Evolutionary conservation across 2,797 vertebrate genomes (phyloP).

Genomic region (Corythornis leucogaster): DNA sequence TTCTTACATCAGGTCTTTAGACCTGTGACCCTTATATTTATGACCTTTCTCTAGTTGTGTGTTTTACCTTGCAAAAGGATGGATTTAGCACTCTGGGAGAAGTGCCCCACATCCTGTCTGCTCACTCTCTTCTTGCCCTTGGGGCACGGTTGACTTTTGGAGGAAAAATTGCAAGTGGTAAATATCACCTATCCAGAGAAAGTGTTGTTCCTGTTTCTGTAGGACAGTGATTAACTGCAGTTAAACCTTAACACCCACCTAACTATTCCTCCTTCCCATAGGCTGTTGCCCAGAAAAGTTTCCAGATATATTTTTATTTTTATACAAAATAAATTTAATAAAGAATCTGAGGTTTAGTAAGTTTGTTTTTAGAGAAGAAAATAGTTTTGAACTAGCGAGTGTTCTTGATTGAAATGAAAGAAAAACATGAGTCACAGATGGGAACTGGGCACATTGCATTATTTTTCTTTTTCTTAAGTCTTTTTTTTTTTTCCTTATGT

Average conservation of each 20-base stretch:
- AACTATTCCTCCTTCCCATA: background rate
- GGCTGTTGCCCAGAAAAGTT: background rate
- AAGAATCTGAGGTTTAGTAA: background rate
- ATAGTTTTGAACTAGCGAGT: background rate
- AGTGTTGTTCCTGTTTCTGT: background rate
- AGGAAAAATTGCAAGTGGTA: background rate
- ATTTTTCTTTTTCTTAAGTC: background rate
- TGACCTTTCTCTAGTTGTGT: background rate
- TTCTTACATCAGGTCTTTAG: background rate
- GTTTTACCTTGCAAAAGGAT: background rate
- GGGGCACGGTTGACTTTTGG: background rate
- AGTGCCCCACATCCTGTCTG: background rate
- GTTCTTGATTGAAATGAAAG: slow-evolving; percentile 6
- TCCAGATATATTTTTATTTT: background rate
- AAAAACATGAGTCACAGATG: slow-evolving; percentile 18
- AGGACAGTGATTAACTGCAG: background rate
- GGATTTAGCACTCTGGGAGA: background rate
- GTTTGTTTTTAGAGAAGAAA: slow-evolving; percentile 36
- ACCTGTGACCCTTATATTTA: background rate
- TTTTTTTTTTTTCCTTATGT: background rate
- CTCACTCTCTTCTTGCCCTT: background rate
- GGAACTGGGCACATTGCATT: background rate
- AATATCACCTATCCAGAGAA: background rate
- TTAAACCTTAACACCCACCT: background rate
- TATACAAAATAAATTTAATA: background rate